Evolutionary conservation across 2,797 vertebrate species (phyloP).

Genomic region (Tinamus major): DNA sequence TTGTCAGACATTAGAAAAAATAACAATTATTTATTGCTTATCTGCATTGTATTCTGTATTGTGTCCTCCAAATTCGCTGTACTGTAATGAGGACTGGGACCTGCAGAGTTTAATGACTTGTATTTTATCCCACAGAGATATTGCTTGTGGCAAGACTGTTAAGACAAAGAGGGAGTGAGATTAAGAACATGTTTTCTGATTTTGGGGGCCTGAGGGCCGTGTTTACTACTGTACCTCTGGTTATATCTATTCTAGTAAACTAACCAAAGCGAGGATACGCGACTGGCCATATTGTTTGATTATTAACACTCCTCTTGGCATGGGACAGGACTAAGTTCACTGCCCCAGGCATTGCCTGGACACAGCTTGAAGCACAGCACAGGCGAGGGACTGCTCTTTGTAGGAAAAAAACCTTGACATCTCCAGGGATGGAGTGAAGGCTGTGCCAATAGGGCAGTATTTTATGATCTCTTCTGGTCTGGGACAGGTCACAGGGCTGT

Average conservation of each 20-base stretch:
- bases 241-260: neutral
- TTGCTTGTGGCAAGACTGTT: neutral
- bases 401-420: neutral
- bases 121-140: neutral
- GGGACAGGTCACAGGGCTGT: neutral
- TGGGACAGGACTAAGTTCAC: neutral
- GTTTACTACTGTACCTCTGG: neutral
- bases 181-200: neutral
- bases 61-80: neutral
- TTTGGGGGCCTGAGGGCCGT: neutral
- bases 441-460: neutral
- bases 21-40: slow-evolving; percentile 8
- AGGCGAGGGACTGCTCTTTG: neutral
- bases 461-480: neutral
- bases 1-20: neutral
- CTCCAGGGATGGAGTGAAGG: neutral
- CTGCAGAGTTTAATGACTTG: neutral
- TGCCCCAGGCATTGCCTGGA: neutral
- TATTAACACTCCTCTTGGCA: neutral
- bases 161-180: neutral
- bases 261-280: neutral
- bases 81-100: neutral
- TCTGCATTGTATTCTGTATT: neutral
- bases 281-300: neutral
- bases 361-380: neutral